phyloP scores from a whole-genome alignment of 2,797 vertebrate genomes.

The Eupleurogrammus muticus region DNA sequence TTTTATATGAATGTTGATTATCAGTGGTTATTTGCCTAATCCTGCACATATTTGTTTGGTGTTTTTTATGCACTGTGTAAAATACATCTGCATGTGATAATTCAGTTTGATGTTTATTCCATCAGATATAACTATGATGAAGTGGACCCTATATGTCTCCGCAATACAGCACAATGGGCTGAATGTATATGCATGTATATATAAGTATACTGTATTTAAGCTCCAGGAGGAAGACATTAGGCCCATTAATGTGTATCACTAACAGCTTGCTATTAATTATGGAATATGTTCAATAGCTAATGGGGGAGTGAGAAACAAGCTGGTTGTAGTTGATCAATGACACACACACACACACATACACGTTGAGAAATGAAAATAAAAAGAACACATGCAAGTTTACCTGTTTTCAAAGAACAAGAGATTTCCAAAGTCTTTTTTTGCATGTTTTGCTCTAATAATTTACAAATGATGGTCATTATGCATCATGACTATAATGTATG shows the following conservation, averaged over 20 bases:
- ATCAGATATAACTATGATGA: too few relatives aligned
- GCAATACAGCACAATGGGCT: too few relatives aligned
- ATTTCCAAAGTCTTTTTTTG: neutral
- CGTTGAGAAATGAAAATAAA: neutral
- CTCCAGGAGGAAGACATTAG: slow-evolving; percentile 2
- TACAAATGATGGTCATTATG: slow-evolving; percentile 16
- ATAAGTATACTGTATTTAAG: neutral
- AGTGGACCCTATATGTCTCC: too few relatives aligned
- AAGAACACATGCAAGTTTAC: neutral
- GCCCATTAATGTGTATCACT: slow-evolving; percentile 19
- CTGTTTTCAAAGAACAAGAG: neutral
- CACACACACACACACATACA: neutral
- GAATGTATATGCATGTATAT: neutral
- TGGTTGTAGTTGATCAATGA: slow-evolving; percentile 27
- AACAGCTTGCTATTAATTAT: slow-evolving; percentile 28
- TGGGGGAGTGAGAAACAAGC: slow-evolving; percentile 20
- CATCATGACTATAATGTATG: slow-evolving; percentile 7
- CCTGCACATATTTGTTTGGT: too few relatives aligned
- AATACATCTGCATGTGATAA: too few relatives aligned
- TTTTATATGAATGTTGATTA: too few relatives aligned
- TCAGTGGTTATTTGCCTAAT: too few relatives aligned
- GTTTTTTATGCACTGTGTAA: too few relatives aligned
- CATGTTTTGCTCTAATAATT: neutral
- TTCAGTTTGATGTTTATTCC: too few relatives aligned
- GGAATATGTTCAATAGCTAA: slow-evolving; percentile 12